Evolutionary conservation across 2,113 vertebrate genomes (phyloP).

Genomic region (Heterotilapia buettikoferi): DNA sequence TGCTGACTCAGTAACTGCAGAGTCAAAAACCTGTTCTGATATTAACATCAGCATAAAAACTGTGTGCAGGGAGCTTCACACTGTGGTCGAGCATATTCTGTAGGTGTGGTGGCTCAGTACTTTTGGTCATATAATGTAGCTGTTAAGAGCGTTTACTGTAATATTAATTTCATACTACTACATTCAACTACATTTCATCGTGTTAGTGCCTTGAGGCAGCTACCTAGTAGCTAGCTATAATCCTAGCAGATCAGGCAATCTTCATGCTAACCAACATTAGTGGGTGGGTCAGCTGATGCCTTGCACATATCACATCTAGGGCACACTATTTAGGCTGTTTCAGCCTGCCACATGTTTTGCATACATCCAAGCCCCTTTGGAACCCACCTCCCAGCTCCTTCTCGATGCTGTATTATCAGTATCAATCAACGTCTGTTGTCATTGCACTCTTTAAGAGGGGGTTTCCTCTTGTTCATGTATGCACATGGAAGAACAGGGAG

Average conservation of each 20-base stretch:
- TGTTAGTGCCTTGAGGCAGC: neutral
- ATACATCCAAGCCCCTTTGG: neutral
- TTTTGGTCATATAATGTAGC: neutral
- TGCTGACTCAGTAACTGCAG: neutral
- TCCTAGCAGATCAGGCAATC: neutral
- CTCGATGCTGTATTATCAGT: neutral
- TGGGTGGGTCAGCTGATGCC: neutral
- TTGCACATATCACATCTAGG: neutral
- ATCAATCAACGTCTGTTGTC: neutral
- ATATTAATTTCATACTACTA: neutral
- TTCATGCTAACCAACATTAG: neutral
- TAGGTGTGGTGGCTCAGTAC: fast-evolving
- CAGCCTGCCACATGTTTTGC: neutral
- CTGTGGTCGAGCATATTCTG: neutral
- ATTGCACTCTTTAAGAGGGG: neutral
- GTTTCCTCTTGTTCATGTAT: neutral
- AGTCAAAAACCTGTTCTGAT: neutral
- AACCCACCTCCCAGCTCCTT: neutral
- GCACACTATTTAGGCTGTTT: neutral
- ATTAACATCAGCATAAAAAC: neutral
- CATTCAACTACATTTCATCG: neutral
- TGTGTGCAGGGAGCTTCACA: neutral
- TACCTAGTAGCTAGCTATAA: neutral
- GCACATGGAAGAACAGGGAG: neutral
- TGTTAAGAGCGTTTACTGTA: neutral